Conservation (phyloP, 2,888 invertebrate species). For the Bombylius discolor region DNA sequence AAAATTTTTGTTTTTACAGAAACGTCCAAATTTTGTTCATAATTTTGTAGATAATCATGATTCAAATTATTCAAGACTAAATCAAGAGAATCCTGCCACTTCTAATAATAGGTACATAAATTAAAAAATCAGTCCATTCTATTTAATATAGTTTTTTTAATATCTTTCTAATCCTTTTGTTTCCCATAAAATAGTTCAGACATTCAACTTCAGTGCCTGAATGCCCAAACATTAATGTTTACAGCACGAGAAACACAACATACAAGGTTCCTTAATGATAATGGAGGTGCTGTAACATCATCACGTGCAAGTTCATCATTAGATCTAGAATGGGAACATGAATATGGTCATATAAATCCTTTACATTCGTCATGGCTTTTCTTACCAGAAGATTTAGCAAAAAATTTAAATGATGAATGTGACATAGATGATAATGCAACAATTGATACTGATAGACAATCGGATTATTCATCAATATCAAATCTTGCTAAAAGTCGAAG, state of each 20-base stretch:
- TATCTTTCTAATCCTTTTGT: neutral
- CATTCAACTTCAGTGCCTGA: constrained; percentile 46
- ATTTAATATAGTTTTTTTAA: neutral
- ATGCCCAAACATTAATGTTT: constrained; percentile 40
- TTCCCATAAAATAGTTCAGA: constrained; percentile 28
- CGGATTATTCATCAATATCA: neutral
- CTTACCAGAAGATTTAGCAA: constrained; percentile 5
- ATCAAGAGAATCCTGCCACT: constrained; percentile 8
- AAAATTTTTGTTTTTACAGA: constrained; percentile 13
- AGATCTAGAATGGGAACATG: constrained; percentile 60
- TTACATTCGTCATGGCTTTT: constrained; percentile 9
- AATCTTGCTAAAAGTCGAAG: neutral
- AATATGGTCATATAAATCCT: constrained; percentile 29
- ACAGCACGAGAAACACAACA: constrained; percentile 29
- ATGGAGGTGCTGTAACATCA: constrained; percentile 26
- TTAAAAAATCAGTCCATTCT: neutral
- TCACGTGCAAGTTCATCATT: constrained; percentile 52
- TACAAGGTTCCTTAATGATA: constrained; percentile 10
- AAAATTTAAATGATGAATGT: constrained; percentile 6
- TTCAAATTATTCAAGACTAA: constrained; percentile 28
- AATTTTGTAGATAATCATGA: constrained; percentile 30
- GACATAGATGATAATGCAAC: neutral
- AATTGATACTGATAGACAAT: neutral
- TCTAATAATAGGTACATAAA: constrained; percentile 4
- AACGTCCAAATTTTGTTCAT: constrained; percentile 29